These are phyloP conservation scores for Eustalomyia histrio DNA, from an alignment of 2,888 invertebrate genomes.

Conservation along the genomic window DNA sequence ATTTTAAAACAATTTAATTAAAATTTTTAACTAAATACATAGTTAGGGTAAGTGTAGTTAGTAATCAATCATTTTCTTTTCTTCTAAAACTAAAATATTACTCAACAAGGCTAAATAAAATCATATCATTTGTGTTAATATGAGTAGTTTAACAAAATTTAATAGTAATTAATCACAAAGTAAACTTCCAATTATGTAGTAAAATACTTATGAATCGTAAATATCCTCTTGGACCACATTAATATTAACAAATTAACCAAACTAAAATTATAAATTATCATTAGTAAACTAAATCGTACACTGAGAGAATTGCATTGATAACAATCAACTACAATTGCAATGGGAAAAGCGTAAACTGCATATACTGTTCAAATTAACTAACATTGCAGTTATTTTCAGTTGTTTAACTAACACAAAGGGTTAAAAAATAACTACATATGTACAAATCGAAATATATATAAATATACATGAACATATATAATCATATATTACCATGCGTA, in stretches of 20 bases:
- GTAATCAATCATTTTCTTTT: background rate
- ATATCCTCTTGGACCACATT: constrained; percentile 64
- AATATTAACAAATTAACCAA: constrained; percentile 17
- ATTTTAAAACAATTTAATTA: background rate
- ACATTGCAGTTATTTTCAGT: no score
- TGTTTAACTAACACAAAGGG: no score
- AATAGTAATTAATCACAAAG: constrained; percentile 37
- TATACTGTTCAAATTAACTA: no score
- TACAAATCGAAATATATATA: no score
- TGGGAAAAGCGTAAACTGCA: no score
- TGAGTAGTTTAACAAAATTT: constrained; percentile 12
- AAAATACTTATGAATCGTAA: constrained; percentile 57
- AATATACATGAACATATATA: no score
- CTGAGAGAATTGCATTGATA: no score
- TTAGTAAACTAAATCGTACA: background rate
- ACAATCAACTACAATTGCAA: no score
- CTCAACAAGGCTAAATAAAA: background rate
- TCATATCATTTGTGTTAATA: constrained; percentile 13
- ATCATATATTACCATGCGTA: no score
- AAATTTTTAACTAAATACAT: background rate
- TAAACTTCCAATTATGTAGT: constrained; percentile 62
- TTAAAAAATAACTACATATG: no score
- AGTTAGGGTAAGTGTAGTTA: background rate
- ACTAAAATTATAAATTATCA: background rate
- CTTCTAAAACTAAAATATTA: background rate